phyloP scores from a whole-genome alignment of 2,797 vertebrate species.

The Sebastes nivosus region DNA sequence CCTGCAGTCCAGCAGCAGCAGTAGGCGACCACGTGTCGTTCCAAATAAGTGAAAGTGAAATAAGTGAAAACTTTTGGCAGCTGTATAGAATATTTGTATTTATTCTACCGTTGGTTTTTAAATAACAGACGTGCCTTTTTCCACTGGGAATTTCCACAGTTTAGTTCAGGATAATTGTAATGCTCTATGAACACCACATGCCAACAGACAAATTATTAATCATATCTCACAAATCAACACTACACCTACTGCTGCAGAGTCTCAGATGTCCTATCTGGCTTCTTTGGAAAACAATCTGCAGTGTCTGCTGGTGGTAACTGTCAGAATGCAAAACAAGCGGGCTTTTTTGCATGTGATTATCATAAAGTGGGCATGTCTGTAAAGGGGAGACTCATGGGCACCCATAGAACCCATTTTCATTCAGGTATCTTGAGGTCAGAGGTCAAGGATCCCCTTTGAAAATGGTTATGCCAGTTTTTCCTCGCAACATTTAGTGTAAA shows the following conservation, averaged over 20 bases:
- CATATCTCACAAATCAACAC: not conserved
- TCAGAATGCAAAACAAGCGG: not conserved
- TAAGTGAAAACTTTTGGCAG: not conserved
- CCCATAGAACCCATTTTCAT: no score
- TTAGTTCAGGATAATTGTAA: not conserved
- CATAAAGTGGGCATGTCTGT: no score
- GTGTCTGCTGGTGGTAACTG: not conserved
- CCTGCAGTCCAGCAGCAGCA: not conserved
- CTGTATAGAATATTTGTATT: not conserved
- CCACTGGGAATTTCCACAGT: not conserved
- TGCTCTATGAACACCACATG: not conserved
- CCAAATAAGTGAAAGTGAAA: not conserved
- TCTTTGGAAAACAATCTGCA: not conserved
- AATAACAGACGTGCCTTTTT: not conserved
- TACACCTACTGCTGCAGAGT: not conserved
- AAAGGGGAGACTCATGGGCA: no score
- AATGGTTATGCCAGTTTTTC: no score
- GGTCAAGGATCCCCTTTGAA: no score
- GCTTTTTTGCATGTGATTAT: no score
- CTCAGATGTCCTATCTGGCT: not conserved
- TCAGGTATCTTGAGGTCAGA: no score
- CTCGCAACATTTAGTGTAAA: no score
- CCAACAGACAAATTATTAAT: not conserved
- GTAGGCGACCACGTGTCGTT: not conserved
- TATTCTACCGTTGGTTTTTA: no score